phyloP scores from a whole-genome alignment of 2,888 invertebrate species.

The Cerceris rybyensis region DNA sequence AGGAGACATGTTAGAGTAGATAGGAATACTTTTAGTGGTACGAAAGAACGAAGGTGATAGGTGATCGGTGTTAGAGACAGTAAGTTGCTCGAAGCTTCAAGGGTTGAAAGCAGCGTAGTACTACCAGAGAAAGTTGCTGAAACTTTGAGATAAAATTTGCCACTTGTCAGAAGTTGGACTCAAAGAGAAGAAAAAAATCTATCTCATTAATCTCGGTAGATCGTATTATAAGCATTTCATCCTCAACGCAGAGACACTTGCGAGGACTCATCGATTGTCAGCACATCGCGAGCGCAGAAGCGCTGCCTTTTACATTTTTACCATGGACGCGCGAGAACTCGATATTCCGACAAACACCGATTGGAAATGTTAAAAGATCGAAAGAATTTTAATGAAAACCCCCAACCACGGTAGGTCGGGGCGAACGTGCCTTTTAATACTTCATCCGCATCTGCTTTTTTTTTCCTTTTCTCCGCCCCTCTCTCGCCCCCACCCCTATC shows the following conservation, averaged over 20 bases:
- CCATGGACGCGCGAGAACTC: conserved; percentile 65
- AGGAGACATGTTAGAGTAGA: too few species aligned
- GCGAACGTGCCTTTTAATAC: conserved; percentile 75
- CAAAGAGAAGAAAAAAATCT: neutral
- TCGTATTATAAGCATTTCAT: conserved; percentile 41
- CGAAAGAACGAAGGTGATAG: too few species aligned
- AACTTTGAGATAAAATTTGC: too few species aligned
- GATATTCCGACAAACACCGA: conserved; percentile 71
- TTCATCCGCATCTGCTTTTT: conserved; percentile 67
- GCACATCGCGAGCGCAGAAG: conserved; percentile 29
- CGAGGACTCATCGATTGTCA: conserved; percentile 25
- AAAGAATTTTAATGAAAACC: conserved; percentile 82
- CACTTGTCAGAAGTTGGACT: too few species aligned
- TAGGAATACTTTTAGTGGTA: too few species aligned
- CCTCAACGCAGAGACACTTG: conserved; percentile 36
- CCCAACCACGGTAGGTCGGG: conserved; percentile 62
- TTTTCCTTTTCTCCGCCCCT: conserved; percentile 34
- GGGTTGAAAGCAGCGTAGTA: too few species aligned
- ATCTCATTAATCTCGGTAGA: neutral
- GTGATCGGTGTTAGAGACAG: too few species aligned
- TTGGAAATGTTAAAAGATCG: conserved; percentile 80
- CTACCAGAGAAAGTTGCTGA: too few species aligned
- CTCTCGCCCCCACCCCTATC: conserved; percentile 16
- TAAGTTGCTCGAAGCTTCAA: too few species aligned
- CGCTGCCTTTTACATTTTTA: conserved; percentile 63